Base-by-base conservation (phyloP, 2,888 invertebrate genomes). In the Diadromus collaris region DNA sequence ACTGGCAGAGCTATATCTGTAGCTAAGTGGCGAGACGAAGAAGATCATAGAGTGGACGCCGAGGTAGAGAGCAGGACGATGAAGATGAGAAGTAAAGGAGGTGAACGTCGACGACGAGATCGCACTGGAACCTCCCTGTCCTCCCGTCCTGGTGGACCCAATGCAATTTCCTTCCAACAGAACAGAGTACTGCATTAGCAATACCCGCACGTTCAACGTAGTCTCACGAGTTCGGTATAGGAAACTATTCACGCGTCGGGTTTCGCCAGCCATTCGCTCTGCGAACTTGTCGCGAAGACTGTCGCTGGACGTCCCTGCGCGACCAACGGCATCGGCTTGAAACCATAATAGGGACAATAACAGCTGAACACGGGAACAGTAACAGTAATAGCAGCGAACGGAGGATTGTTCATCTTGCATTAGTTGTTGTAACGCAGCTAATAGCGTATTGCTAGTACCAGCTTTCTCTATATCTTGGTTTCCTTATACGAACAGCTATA, bases 111-210 rank as follows among this genome's bases (percentile, higher is more conserved):
- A 81, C 76, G 78, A 51, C 70, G 69, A 76, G 76, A 78, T 80
- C 68, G 48, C 56, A 6, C 58, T 56, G 13, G 65, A 51, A 68
- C 27, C 24, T 58, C 69, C 32, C 60, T 32, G 21, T 27, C 65
- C 51, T 65, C 65, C 76, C 60, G 67, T 68, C 60, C 76, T 56
- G 68, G 82, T 77, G 48, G 56, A 70, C 51, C 83, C 83, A 79
- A 86, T 85, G 85, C 84, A 87, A 87, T 88, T 87, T 88, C 85
- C 86, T 87, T 83, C 83, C 83, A 77, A 82, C 85, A 85, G 85
- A 86, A 83, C 86, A 84, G 84, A 84, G 85, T 82, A 85, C 84
- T 84, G 85, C 85, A 88, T 88, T 88, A 88, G 79, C 83, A 83
- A 86, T 86, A 85, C 82, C 75, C 68, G 72, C 74, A 68, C 61